Evolutionary conservation across 2,797 vertebrate species (phyloP), one percentile per base, ranked within the genome.

Genomic region (Lepus oiostolus): DNA sequence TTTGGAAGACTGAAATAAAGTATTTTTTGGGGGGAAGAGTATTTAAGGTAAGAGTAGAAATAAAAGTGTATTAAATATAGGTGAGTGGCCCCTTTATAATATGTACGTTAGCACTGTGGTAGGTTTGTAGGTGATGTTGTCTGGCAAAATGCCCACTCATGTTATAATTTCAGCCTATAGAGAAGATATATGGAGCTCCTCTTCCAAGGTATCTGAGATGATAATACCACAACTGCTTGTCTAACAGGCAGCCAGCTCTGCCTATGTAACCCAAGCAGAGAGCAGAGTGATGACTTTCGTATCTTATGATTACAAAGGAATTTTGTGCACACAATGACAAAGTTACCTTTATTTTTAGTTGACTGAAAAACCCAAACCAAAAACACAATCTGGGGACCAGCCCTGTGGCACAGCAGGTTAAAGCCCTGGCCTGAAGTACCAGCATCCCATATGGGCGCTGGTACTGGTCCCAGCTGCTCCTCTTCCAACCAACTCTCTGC

Each of bases 1-100:
- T 81, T 96, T 90, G 63, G 52, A 80, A 71, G 80, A 79, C 42
- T 62, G 42, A 91, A 38, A 17, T 58, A 82, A 75, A 42, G 2
- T 5, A 80, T 6, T 2, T 58, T 47, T 47, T 1, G 1, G 42
- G 42, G 10, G 30, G 4, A 60, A 75, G 32, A 88, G 5, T 68
- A 47, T 68, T 92, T 67, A 71, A 90, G 30, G 32, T 38, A 70
- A 63, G 54, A 81, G 14, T 16, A 85, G 26, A 42, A 54, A 79
- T 79, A 83, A 75, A 38, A 74, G 74, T 17, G 24, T n/a, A 67
- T 19, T 89, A 71, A 84, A 24, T 58, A 63, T 35, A 14, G 63
- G 58, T 28, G 10, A 13, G 14, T 5, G 4, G 9, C 17, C 14
- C 28, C 14, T 52, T 26, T 16, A n/a, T 62, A n/a, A 54, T 38